Percentiles rank a stretch among this genome's conserved stretches.
Evolutionary conservation across 2,797 vertebrate genomes (phyloP).

Genomic region (Xenentodon cancila): DNA sequence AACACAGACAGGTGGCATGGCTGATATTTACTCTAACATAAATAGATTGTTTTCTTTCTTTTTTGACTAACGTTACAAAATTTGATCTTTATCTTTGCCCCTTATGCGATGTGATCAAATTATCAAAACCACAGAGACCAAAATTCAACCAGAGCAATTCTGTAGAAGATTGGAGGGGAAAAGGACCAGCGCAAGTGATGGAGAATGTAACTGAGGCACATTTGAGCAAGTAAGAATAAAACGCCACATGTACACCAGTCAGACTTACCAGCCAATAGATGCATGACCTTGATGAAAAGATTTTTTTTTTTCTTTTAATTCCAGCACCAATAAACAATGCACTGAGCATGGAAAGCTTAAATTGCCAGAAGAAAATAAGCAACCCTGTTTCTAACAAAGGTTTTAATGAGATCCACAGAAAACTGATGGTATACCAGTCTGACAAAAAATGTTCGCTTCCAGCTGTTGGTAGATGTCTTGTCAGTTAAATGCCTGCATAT

Average conservation of each 20-base stretch:
- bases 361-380: neutral
- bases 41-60: conserved; percentile 21
- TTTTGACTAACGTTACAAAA: neutral
- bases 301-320: neutral
- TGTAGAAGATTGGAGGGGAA: neutral
- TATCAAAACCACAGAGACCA: too few relatives aligned
- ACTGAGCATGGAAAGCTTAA: neutral
- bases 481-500: too few relatives aligned
- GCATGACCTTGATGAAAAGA: too few relatives aligned
- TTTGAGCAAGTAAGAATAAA: neutral
- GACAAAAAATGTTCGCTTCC: too few relatives aligned
- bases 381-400: too few relatives aligned
- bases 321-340: neutral
- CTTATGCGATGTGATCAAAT: neutral
- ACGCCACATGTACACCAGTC: neutral
- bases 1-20: conserved; percentile 56
- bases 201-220: neutral
- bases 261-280: too few relatives aligned
- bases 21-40: conserved; percentile 63
- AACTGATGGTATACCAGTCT: too few relatives aligned
- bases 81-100: neutral
- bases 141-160: neutral
- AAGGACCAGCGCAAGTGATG: neutral
- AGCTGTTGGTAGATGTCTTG: too few relatives aligned
- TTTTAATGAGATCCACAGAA: too few relatives aligned